Conservation (phyloP, 2,888 invertebrate species). For the Drosophila tripunctata region DNA sequence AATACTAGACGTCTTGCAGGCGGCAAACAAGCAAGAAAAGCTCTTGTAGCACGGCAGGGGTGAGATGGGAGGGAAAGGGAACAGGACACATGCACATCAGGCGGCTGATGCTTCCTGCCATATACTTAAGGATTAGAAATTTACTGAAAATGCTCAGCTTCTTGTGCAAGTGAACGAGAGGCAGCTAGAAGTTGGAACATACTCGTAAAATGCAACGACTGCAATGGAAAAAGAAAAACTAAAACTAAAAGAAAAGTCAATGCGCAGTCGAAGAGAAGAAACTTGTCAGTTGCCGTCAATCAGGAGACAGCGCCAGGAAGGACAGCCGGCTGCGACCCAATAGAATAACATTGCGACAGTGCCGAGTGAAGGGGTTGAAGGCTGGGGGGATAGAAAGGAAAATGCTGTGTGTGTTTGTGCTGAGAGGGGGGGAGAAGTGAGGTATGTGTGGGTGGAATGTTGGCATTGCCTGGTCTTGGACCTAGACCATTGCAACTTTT, state of each 20-base stretch:
- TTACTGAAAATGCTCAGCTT: conserved; percentile 75
- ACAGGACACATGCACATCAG: conserved; percentile 51
- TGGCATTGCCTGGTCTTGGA: conserved; percentile 43
- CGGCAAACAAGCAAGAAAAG: conserved; percentile 29
- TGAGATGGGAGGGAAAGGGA: background rate
- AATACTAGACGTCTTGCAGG: conserved; percentile 24
- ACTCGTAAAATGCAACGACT: conserved; percentile 28
- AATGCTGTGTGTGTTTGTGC: background rate
- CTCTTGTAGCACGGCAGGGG: background rate
- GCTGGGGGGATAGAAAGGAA: background rate
- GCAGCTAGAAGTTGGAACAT: conserved; percentile 54
- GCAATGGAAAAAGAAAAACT: conserved; percentile 18
- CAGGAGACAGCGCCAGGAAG: conserved; percentile 57
- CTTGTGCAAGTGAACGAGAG: conserved; percentile 19
- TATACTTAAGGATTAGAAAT: conserved; percentile 81
- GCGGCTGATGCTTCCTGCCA: conserved; percentile 72
- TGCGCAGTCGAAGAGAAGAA: conserved; percentile 80
- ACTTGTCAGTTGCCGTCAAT: conserved; percentile 81
- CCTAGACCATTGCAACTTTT: conserved; percentile 71
- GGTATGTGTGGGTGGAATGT: conserved; percentile 5
- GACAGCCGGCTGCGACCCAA: conserved; percentile 70
- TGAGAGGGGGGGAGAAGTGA: no score
- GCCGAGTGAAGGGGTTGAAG: conserved; percentile 20
- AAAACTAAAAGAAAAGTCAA: conserved; percentile 62
- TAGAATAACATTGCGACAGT: conserved; percentile 67